A percentile compares a stretch with the other conserved stretches of the same genome.
Evolutionary conservation across 1,140 invertebrate species (phyloP).

Genomic region (Oryzaephilus surinamensis): DNA sequence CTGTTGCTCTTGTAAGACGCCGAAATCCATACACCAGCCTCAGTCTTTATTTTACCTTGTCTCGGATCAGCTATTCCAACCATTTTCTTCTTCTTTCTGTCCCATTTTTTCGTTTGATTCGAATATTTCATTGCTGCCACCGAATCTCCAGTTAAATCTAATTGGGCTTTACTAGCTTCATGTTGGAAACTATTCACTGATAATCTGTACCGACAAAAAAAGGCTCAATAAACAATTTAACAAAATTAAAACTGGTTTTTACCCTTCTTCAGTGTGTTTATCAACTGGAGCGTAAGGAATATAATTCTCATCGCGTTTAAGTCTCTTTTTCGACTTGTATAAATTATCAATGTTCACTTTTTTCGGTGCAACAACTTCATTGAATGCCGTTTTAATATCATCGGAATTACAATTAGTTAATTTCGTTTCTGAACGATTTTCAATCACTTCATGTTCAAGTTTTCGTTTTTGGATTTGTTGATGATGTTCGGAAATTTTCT

Average conservation of each 20-base stretch:
- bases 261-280: constrained; percentile 82
- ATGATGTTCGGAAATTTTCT: constrained; percentile 44
- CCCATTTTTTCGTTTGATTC: constrained; percentile 56
- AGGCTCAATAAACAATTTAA: constrained; percentile 1
- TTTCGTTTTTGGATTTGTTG: constrained; percentile 36
- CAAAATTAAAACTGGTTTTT: constrained; percentile 2
- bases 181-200: constrained; percentile 55
- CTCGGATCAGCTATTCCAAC: constrained; percentile 48
- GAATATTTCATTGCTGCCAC: constrained; percentile 44
- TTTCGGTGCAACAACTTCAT: constrained; percentile 44
- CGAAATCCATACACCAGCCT: constrained; percentile 88
- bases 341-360: constrained; percentile 47
- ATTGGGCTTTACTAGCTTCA: constrained; percentile 51
- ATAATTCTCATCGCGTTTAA: constrained; percentile 65
- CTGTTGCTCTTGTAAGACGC: constrained; percentile 86
- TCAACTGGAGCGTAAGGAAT: constrained; percentile 79
- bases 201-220: constrained; percentile 38
- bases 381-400: constrained; percentile 32
- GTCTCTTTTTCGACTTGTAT: constrained; percentile 45
- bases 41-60: constrained; percentile 79
- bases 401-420: constrained; percentile 24
- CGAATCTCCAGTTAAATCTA: constrained; percentile 69
- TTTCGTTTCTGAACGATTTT: constrained; percentile 18
- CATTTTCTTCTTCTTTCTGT: constrained; percentile 76
- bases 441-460: constrained; percentile 26